Percentiles rank a stretch among this genome's conserved stretches.
These are phyloP conservation scores for Psococerastis gibbosa DNA, from an alignment of 2,888 invertebrate species.

Conservation along the genomic window DNA sequence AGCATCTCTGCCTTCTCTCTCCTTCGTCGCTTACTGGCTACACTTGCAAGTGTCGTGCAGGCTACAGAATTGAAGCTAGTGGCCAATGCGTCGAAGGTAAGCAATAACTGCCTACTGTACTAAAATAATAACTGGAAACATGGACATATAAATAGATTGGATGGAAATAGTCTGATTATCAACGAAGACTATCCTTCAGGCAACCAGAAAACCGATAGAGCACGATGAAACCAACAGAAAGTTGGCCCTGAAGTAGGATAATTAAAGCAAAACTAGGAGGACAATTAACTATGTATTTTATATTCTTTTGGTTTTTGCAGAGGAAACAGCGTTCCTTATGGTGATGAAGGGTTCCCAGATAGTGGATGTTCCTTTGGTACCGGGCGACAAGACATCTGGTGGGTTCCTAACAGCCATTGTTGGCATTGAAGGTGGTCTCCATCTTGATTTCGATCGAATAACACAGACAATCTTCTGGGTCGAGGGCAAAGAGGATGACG, in stretches of 20 bases:
- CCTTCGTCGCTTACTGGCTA: constrained; percentile 49
- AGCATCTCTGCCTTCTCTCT: constrained; percentile 81
- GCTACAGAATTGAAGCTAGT: constrained; percentile 42
- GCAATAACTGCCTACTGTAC: no score
- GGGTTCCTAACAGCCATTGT: constrained; percentile 73
- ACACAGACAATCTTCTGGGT: constrained; percentile 76
- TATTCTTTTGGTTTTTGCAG: constrained; percentile 25
- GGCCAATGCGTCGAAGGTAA: constrained; percentile 47
- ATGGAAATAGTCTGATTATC: no score
- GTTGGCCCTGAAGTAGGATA: no score
- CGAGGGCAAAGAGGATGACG: constrained; percentile 45
- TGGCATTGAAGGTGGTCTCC: constrained; percentile 69
- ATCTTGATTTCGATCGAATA: constrained; percentile 80
- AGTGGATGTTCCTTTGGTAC: constrained; percentile 59
- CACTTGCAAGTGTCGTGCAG: constrained; percentile 82
- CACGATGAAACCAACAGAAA: neutral
- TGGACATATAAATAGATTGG: no score
- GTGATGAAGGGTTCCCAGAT: constrained; percentile 78
- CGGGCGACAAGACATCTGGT: constrained; percentile 47
- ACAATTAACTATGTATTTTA: constrained; percentile 4
- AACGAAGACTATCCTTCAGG: no score
- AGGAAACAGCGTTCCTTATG: constrained; percentile 77
- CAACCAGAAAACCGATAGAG: neutral
- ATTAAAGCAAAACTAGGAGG: no score
- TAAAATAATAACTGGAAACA: no score